Evolutionary conservation across 1,140 invertebrate species (phyloP).

Genomic region (Pantala flavescens): DNA sequence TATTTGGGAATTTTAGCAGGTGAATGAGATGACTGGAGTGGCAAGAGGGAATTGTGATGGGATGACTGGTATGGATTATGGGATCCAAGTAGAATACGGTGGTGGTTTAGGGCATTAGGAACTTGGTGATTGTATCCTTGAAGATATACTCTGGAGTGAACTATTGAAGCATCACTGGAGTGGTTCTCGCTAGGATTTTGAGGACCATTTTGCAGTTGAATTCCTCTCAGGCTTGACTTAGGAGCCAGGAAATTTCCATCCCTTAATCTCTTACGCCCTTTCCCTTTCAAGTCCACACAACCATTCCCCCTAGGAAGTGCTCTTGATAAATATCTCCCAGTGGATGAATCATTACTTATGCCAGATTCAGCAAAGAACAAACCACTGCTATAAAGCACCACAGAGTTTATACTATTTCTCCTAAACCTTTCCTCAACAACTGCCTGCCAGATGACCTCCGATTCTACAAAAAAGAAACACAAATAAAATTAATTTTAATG

Average conservation of each 20-base stretch:
- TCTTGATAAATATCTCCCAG: background rate
- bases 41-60: background rate
- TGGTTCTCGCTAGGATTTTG: background rate
- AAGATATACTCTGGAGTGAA: background rate
- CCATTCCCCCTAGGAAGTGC: background rate
- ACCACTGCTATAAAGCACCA: conserved; percentile 33
- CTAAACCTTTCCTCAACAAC: conserved; percentile 37
- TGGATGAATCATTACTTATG: background rate
- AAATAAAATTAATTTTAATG: no score
- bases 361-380: background rate
- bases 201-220: background rate
- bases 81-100: background rate
- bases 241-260: background rate
- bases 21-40: background rate
- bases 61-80: background rate
- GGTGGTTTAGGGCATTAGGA: background rate
- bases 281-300: background rate
- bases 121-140: background rate
- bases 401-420: conserved; percentile 33
- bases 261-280: background rate
- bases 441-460: conserved; percentile 37
- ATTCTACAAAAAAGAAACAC: conserved; percentile 30
- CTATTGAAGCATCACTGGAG: background rate
- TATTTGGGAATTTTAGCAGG: background rate
- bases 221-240: background rate